A percentile compares a stretch with the other conserved stretches of the same genome.
Evolutionary conservation across 2,888 invertebrate genomes (phyloP).

Genomic region (Adineta ricciae): DNA sequence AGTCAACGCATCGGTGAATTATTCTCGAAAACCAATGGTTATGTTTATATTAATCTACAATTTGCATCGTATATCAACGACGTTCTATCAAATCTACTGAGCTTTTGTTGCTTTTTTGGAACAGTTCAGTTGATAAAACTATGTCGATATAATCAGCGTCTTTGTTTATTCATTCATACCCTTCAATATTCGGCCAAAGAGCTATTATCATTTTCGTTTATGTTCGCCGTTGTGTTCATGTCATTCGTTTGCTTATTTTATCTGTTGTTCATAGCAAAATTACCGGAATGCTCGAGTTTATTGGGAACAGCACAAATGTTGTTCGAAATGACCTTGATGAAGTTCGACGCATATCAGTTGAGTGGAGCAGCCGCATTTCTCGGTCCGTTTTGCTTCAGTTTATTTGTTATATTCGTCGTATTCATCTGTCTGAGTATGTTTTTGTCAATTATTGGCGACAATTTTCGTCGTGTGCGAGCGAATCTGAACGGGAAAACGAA

Average conservation of each 20-base stretch:
- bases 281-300: neutral
- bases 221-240: conserved; percentile 47
- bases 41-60: conserved; percentile 26
- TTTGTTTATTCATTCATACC: conserved; percentile 40
- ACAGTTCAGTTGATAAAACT: conserved; percentile 53
- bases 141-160: conserved; percentile 51
- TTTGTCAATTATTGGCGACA: neutral
- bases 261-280: neutral
- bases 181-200: conserved; percentile 41
- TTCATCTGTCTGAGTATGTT: neutral
- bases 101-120: conserved; percentile 51
- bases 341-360: conserved; percentile 14
- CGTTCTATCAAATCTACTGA: conserved; percentile 50
- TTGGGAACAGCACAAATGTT: conserved; percentile 7
- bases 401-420: neutral
- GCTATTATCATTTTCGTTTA: conserved; percentile 44
- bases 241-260: conserved; percentile 39
- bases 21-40: conserved; percentile 11
- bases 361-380: neutral
- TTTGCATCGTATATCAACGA: conserved; percentile 24
- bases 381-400: neutral
- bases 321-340: conserved; percentile 28
- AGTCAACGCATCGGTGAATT: neutral
- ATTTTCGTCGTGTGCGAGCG: neutral
- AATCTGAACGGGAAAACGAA: neutral